Base-by-base conservation (phyloP, 2,888 invertebrate genomes). In the Physocephala rufipes region DNA sequence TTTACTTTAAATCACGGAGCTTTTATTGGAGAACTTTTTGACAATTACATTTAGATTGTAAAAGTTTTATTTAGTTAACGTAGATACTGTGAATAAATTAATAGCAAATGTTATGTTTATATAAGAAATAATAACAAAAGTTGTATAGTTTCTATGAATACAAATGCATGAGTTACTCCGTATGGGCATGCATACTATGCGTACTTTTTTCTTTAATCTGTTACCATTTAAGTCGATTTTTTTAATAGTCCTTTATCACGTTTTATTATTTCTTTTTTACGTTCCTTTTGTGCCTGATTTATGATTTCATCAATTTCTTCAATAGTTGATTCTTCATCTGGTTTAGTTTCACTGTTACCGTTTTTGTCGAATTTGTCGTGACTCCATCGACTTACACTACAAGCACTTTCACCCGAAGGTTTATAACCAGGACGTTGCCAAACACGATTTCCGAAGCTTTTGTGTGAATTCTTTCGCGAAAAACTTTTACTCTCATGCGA, bases 241-340 rank as follows among this genome's bases (percentile, higher is more conserved):
- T 87, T 88, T 49, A 87, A 78, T 70, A 87, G 84, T 75, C 87
- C 86, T 79, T 87, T 89, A 78, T 88, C 88, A 73, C 88, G 83
- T 75, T 88, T 88, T 43, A 88, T 79, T 82, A 89, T 88, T 73
- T 89, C 89, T 76, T 89, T 88, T 77, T 89, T 89, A 70, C 89
- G 88, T 75, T 89, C 88, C 76, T 88, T 88, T 80, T 89, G 89
- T 15, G 88, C 87, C 78, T 89, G 88, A 76, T 84, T 87, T 55
- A 89, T 83, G 77, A 89, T 88, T 78, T 88, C 88, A 79, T 89
- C 89, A 81, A 89, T 89, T 77, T 89, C 89, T 72, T 89, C 89
- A 66, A 88, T 76, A 78, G 87, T 81, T 15, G 83, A 83, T 2
- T 81, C 83, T 28, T 80, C 80, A 86, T 86, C 87, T 4, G 21